Evolutionary conservation across 2,797 vertebrate species (phyloP), one percentile per base, ranked within the genome.

Genomic region (Hoplostethus mediterraneus): DNA sequence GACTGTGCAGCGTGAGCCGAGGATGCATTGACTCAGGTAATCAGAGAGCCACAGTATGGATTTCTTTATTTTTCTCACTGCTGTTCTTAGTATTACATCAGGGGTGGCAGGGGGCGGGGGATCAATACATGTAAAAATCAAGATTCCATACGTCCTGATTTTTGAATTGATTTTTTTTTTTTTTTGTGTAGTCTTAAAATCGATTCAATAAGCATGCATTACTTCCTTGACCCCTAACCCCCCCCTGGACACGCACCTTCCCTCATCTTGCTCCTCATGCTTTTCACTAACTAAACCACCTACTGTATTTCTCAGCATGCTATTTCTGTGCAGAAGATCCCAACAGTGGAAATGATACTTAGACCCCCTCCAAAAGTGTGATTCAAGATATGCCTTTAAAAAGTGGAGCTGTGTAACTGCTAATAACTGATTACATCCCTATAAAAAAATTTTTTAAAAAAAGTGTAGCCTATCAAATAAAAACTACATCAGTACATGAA

Each of bases 21-120:
- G 71, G 72, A 75, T 28, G 55, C 72, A 70, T 67, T 62, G 60
- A 71, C 63, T 67, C 55, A 25, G 56, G 68, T 77, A 77, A 82
- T 79, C 75, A 67, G 12, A 63, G 44, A 53, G 45, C 33, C 49
- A 25, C 13, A 14, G 13, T 17, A 38, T 58, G 40, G 62, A 57
- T 58, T 67, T 53, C 57, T 51, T 71, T 63, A 28, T 21, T 75
- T 69, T 21, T 44, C 21, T 58, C 30, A 1, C 28, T 5, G 5
- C 38, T 47, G 30, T 21, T 13, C 51, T 59, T 25, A 47, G 25
- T 30, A 28, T 69, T 33, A 38, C 54, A 36, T 13, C 16, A n/a
- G 17, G 6, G 7, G 10, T 16, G 14, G 5, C 2, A n/a, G 10
- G 30, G 2, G 5, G 11, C 4, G 30, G 44, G 44, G 6, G 2